Conservation (phyloP, 2,113 vertebrate genomes). For the Porphyrio hochstetteri region DNA sequence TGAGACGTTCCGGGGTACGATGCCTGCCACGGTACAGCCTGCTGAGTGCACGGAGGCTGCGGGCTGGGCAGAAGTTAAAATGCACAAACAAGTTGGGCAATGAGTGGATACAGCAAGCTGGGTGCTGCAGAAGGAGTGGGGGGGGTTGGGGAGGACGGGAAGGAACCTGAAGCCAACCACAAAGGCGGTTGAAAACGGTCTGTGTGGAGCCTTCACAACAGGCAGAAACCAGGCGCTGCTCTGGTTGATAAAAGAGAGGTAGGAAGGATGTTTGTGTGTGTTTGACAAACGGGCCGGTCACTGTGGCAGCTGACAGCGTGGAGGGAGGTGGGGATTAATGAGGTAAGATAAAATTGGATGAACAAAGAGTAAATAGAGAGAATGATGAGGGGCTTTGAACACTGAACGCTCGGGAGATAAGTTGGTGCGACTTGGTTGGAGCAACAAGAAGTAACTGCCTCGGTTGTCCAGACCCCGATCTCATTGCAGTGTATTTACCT, state of each 20-base stretch:
- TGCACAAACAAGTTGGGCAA: background rate
- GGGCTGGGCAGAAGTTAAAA: background rate
- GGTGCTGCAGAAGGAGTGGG: background rate
- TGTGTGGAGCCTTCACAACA: rapidly evolving
- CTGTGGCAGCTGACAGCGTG: background rate
- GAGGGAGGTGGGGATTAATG: background rate
- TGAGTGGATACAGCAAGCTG: background rate
- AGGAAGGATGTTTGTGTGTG: background rate
- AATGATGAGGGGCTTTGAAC: background rate
- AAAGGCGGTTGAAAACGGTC: background rate
- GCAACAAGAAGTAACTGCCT: background rate
- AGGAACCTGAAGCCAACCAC: background rate
- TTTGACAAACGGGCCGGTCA: background rate
- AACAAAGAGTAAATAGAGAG: background rate
- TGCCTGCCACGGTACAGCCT: background rate
- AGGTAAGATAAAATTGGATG: background rate
- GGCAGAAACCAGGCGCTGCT: background rate
- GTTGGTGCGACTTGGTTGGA: background rate
- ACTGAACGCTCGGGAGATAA: background rate
- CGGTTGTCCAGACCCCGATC: background rate
- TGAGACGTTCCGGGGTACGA: rapidly evolving
- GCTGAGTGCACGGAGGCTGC: background rate
- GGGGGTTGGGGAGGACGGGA: background rate
- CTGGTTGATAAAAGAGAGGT: background rate
- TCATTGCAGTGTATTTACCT: background rate